Evolutionary conservation across 2,113 vertebrate genomes (phyloP).

Genomic region (Eidolon helvum): DNA sequence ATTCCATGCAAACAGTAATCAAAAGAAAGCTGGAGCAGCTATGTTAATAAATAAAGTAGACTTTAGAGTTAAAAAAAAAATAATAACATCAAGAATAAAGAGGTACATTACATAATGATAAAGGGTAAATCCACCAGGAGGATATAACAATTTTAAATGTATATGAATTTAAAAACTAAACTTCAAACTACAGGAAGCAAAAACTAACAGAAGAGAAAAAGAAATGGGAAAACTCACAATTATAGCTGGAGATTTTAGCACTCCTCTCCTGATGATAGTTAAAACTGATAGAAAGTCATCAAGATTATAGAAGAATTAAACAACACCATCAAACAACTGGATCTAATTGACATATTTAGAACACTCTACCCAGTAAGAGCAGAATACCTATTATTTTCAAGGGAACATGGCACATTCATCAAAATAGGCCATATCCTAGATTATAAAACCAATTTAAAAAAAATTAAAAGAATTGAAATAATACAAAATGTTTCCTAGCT

Average conservation of each 20-base stretch:
- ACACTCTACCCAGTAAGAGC: too few relatives aligned
- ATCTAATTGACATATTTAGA: not conserved
- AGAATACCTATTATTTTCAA: not conserved
- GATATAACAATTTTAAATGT: not conserved
- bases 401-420: not conserved
- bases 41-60: not conserved
- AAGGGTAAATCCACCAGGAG: not conserved
- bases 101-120: not conserved
- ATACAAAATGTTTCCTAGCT: not conserved
- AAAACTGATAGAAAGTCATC: not conserved
- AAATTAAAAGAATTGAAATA: not conserved
- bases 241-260: not conserved
- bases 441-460: not conserved
- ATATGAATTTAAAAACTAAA: not conserved
- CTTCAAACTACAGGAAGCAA: not conserved
- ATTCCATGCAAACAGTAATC: not conserved
- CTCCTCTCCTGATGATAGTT: not conserved
- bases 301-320: not conserved
- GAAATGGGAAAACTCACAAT: not conserved
- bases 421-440: not conserved
- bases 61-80: not conserved
- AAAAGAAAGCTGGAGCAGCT: not conserved
- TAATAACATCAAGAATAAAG: not conserved
- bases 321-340: not conserved
- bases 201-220: not conserved